Conservation (phyloP, 2,888 invertebrate genomes). For the Lathronympha strigana region DNA sequence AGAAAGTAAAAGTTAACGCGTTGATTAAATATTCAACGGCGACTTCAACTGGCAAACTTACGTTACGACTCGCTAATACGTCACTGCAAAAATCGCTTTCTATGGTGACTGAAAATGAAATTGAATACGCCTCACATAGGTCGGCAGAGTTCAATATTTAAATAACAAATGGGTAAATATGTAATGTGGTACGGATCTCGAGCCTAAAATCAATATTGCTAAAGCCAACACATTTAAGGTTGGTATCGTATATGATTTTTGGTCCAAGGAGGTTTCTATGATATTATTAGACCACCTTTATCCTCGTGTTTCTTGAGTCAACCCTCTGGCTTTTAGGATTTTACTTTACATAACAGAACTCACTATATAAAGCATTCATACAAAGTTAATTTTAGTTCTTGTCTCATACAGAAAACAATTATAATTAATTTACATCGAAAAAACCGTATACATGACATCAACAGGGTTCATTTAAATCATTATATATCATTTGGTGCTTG, state of each 20-base stretch:
- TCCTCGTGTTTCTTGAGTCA: neutral
- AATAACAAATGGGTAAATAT: conserved; percentile 68
- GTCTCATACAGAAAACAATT: too few species aligned
- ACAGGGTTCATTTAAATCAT: too few species aligned
- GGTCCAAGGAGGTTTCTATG: neutral
- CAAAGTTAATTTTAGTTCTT: too few species aligned
- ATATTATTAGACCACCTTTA: neutral
- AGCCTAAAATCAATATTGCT: conserved; percentile 61
- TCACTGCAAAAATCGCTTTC: conserved; percentile 58
- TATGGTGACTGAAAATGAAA: conserved; percentile 62
- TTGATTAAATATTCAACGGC: conserved; percentile 34
- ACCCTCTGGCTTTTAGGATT: neutral
- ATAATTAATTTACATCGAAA: too few species aligned
- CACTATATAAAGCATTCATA: too few species aligned
- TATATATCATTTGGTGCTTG: too few species aligned
- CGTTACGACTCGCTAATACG: conserved; percentile 41
- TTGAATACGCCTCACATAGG: conserved; percentile 60
- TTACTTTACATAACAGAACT: too few species aligned
- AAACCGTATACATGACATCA: too few species aligned
- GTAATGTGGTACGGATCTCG: conserved; percentile 54
- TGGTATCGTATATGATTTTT: conserved; percentile 46
- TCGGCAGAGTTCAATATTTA: conserved; percentile 64
- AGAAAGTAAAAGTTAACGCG: conserved; percentile 39
- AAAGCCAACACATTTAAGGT: conserved; percentile 53
- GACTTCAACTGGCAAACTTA: conserved; percentile 17